Evolutionary conservation across 2,113 vertebrate genomes (phyloP).

Genomic region (Podocnemis expansa): DNA sequence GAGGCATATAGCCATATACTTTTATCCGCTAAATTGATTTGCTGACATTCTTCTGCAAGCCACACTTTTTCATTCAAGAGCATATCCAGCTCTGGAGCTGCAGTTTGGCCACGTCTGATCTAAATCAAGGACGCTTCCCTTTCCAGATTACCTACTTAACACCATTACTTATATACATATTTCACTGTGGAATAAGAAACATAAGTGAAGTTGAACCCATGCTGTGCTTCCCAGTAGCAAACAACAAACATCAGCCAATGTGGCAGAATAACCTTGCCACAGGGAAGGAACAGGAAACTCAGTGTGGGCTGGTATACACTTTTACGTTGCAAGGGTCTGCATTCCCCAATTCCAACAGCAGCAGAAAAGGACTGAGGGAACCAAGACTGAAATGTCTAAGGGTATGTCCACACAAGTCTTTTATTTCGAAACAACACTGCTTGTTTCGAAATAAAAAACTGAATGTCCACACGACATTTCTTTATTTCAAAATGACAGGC

Average conservation of each 20-base stretch:
- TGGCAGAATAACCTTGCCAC: background rate
- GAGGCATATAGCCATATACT: too few species aligned
- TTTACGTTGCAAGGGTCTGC: background rate
- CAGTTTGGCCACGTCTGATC: too few species aligned
- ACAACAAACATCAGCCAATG: accelerated
- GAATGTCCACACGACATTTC: too few species aligned
- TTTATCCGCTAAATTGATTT: too few species aligned
- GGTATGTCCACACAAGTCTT: too few species aligned
- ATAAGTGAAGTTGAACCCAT: background rate
- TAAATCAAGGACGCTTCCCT: too few species aligned
- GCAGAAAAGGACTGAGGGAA: background rate
- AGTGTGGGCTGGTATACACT: background rate
- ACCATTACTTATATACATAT: accelerated
- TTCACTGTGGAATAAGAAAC: background rate
- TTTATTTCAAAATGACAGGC: too few species aligned
- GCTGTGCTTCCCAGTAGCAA: background rate
- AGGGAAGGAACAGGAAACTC: background rate
- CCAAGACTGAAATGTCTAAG: background rate
- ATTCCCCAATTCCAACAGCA: background rate
- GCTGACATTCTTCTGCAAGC: too few species aligned
- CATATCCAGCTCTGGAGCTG: too few species aligned
- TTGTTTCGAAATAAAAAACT: too few species aligned
- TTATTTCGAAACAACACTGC: too few species aligned
- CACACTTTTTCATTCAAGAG: too few species aligned
- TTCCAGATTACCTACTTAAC: background rate